Conservation (phyloP, 2,888 invertebrate genomes). For the Tridacna gigas region DNA sequence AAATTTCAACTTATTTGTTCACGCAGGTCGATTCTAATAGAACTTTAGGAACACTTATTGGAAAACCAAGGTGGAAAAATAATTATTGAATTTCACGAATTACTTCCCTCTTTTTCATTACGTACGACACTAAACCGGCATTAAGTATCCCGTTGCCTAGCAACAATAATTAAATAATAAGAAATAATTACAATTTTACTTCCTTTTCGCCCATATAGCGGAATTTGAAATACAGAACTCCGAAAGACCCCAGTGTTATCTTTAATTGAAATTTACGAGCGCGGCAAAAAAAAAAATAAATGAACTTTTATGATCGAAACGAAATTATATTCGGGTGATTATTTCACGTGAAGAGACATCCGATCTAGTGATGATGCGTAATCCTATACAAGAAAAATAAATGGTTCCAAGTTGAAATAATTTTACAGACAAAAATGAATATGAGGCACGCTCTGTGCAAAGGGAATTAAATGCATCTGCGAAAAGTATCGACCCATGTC, state of each 20-base stretch:
- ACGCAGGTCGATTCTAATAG: not conserved
- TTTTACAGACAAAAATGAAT: too few relatives aligned
- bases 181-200: slow-evolving; percentile 56
- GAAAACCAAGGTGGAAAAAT: slow-evolving; percentile 41
- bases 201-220: slow-evolving; percentile 52
- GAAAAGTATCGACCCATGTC: too few relatives aligned
- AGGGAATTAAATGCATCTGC: too few relatives aligned
- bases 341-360: too few relatives aligned
- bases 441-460: too few relatives aligned
- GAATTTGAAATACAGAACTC: slow-evolving; percentile 35
- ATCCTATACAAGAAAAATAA: too few relatives aligned
- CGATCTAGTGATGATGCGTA: too few relatives aligned
- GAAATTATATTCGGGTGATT: too few relatives aligned
- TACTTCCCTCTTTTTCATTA: slow-evolving; percentile 63
- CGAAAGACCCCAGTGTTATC: slow-evolving; percentile 7
- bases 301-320: too few relatives aligned
- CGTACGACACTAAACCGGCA: slow-evolving; percentile 56
- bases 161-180: slow-evolving; percentile 67
- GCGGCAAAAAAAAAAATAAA: not conserved
- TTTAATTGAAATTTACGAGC: slow-evolving; percentile 44
- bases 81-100: slow-evolving; percentile 61
- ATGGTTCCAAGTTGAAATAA: too few relatives aligned
- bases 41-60: not conserved
- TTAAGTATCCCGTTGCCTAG: slow-evolving; percentile 58
- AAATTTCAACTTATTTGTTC: too few relatives aligned